Evolutionary conservation across 2,113 vertebrate genomes (phyloP), one percentile per base, ranked within the genome.

Genomic region (Nycticebus coucang): DNA sequence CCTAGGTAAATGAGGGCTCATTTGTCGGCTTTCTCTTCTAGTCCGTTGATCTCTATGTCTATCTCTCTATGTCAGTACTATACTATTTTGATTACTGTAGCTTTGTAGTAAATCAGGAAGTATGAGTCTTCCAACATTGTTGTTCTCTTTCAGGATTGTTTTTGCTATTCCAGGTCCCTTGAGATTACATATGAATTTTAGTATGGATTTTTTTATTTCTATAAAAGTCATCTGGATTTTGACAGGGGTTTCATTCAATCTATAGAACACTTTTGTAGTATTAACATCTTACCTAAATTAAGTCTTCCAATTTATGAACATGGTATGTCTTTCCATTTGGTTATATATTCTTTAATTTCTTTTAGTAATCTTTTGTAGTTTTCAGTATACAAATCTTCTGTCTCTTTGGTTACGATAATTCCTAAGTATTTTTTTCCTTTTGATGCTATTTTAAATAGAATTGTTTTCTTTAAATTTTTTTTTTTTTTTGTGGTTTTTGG

Each of bases 401-500:
- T 2, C 10, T 94, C 41, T 30, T 69, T 91, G 37, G 41, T 71
- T 93, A 93, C 80, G 69, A 77, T n/a, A 41, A 89, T 71, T 87
- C 14, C 10, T 50, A 93, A 78, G 45, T 75, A 90, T 82, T 90
- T 96, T 86, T 80, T 75, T 80, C 64, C 68, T 87, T 91, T 33
- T 57, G 84, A 93, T 75, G 9, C 26, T 83, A 60, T 6, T 88
- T 0, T 75, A 95, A 94, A 88, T 45, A 24, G 26, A 83, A 50
- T 7, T 60, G 5, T 71, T 93, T 45, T 82, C 41, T 72, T 79
- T 75, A 95, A 94, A 88, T 45, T n/a, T n/a, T n/a, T n/a, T n/a
- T n/a, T n/a, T n/a, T n/a, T n/a, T n/a, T n/a, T n/a, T n/a, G n/a
- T n/a, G n/a, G n/a, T n/a, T n/a, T n/a, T n/a, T n/a, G n/a, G n/a